Conservation (phyloP, 2,888 invertebrate species). For the Tipula vernalis region DNA sequence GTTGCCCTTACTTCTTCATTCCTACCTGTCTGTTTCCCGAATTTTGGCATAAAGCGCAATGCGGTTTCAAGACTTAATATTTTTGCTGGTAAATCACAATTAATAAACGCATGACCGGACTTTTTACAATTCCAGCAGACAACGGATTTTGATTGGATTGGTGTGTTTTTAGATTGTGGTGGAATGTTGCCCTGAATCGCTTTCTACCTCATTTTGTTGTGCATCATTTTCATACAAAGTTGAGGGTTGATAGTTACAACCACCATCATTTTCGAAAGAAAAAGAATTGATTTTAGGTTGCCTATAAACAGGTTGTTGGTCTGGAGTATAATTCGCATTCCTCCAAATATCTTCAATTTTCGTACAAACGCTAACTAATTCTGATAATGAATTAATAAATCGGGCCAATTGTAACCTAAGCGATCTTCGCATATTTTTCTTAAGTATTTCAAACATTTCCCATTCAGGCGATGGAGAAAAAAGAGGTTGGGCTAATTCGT, state of each 20-base stretch:
- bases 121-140: neutral
- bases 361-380: neutral
- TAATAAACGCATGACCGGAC: neutral
- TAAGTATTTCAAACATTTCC: neutral
- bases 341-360: neutral
- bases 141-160: neutral
- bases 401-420: neutral
- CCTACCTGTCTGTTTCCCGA: neutral
- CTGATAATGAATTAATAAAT: neutral
- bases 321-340: neutral
- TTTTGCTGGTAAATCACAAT: neutral
- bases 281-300: neutral
- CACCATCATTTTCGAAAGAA: too few relatives aligned
- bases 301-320: neutral
- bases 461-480: neutral
- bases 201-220: too few relatives aligned
- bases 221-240: too few relatives aligned
- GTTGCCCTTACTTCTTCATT: too few relatives aligned
- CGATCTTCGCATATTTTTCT: neutral
- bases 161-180: too few relatives aligned
- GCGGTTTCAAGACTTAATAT: neutral
- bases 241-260: too few relatives aligned
- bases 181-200: too few relatives aligned
- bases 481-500: neutral
- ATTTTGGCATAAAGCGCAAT: neutral